These are phyloP conservation scores for Hirtodrosophila trivittata DNA, from an alignment of 2,888 invertebrate genomes.

Conservation along the genomic window DNA sequence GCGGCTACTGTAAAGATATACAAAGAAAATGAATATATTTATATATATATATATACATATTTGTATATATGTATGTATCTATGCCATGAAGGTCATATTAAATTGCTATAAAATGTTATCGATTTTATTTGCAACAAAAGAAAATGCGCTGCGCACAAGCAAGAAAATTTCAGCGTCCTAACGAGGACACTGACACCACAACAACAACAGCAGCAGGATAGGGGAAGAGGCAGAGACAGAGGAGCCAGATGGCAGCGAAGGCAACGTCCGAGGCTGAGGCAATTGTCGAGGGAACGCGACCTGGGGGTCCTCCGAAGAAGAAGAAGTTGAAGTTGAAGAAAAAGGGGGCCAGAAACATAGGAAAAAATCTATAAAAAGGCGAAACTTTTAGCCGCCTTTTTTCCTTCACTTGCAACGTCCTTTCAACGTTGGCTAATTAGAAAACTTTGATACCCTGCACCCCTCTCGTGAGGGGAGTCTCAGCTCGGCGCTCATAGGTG, in stretches of 20 bases:
- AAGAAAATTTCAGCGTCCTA: conserved; percentile 60
- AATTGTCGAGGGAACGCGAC: not conserved
- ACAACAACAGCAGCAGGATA: conserved; percentile 2
- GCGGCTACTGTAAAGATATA: conserved; percentile 29
- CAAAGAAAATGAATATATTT: conserved; percentile 36
- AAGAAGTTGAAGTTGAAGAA: not conserved
- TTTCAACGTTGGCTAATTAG: conserved; percentile 75
- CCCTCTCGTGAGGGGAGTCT: not conserved
- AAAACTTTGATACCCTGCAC: conserved; percentile 68
- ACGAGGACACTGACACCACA: conserved; percentile 79
- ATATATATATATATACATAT: conserved; percentile 5
- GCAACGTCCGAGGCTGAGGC: conserved; percentile 24
- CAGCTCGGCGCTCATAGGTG: conserved; percentile 67
- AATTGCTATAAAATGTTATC: conserved; percentile 83
- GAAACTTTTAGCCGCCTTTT: conserved; percentile 54
- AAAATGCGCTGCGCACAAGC: conserved; percentile 76
- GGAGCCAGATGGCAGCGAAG: conserved; percentile 47
- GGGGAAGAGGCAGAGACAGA: conserved; percentile 10
- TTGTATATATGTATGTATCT: conserved; percentile 50
- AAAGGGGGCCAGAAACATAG: conserved; percentile 27
- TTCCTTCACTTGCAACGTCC: conserved; percentile 33
- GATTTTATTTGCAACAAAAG: conserved; percentile 80
- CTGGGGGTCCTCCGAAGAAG: not conserved
- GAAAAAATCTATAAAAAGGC: conserved; percentile 76
- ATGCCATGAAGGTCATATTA: conserved; percentile 83